These are phyloP conservation scores for Drosophila rhopaloa DNA, from an alignment of 1,140 invertebrate genomes.

Conservation along the genomic window DNA sequence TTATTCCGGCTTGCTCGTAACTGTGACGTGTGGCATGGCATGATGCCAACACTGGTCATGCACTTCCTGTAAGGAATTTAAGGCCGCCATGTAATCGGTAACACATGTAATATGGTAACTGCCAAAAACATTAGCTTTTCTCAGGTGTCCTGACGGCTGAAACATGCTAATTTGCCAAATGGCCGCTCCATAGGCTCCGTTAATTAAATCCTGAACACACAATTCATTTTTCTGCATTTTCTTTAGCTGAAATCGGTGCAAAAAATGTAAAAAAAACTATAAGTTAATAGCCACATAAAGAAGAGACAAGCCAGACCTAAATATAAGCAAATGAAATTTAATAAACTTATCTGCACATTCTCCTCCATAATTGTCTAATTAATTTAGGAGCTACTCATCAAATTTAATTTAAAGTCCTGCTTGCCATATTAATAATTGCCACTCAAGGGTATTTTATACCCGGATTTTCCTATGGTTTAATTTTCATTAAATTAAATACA, in stretches of 20 bases:
- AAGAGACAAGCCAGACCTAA: too few species aligned
- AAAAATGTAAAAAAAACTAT: neutral
- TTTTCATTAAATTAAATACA: conserved; percentile 11
- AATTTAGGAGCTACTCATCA: neutral
- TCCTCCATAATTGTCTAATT: neutral
- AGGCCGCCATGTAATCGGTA: conserved; percentile 39
- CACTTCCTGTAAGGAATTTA: conserved; percentile 52
- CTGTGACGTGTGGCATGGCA: conserved; percentile 42
- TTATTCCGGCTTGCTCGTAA: conserved; percentile 12
- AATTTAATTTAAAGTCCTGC: too few species aligned
- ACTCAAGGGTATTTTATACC: neutral
- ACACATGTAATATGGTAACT: conserved; percentile 53
- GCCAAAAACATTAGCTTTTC: conserved; percentile 17
- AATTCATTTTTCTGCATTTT: neutral
- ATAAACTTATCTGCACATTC: neutral
- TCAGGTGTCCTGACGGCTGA: conserved; percentile 10
- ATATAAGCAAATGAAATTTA: too few species aligned
- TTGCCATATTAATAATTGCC: neutral
- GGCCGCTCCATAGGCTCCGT: neutral
- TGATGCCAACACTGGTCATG: conserved; percentile 53
- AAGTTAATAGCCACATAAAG: too few species aligned
- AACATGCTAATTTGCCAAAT: conserved; percentile 54
- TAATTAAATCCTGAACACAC: neutral
- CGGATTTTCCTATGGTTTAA: too few species aligned
- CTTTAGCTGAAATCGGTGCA: neutral